Evolutionary conservation across 2,888 invertebrate species (phyloP), one percentile per base, ranked within the genome.

Genomic region (Aporophyla lueneburgensis): DNA sequence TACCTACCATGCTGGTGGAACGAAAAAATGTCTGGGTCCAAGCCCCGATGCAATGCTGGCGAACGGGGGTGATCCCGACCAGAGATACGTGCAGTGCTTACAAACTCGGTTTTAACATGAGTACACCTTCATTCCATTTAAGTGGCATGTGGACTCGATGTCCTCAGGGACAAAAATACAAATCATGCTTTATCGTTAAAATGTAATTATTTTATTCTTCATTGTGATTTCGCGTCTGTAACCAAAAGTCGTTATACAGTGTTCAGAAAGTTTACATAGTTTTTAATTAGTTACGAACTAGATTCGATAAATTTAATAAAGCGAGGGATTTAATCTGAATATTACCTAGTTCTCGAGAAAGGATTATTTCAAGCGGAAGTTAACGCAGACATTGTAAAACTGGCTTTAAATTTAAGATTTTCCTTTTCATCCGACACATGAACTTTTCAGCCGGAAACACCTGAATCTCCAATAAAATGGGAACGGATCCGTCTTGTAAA

Each of bases 51-150:
- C 91, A 89, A 87, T 90, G 87, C 89, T 87, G 63, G 66, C 68
- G 81, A 67, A 68, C 70, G 58, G 85, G 91, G 91, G 91, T 89
- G 89, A 88, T 85, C 88, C 87, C 90, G 87, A 88, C 89, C 87
- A 85, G 85, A 82, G 89, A 84, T 88, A 93, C 94, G 94, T 94
- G 94, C 89, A 88, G 80, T 80, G 93, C 88, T 83, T 94, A 91
- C 92, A 91, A 93, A 94, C 87, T 88, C 82, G 80, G 67, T 81
- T 87, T 88, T 87, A 87, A 83, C 85, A 86, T 85, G 75, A 84
- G 88, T 87, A 83, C 81, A 86, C 86, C 81, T 83, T 84, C 81
- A 85, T 88, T 85, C 82, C 87, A 85, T 86, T 89, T 87, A 86
- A 87, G 80, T 81, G 84, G 81, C 88, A 85, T 86, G 85, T 86